Percentiles rank a stretch among this genome's conserved stretches.
phyloP scores from a whole-genome alignment of 2,113 vertebrate species.

The Peromyscus polionotus region DNA sequence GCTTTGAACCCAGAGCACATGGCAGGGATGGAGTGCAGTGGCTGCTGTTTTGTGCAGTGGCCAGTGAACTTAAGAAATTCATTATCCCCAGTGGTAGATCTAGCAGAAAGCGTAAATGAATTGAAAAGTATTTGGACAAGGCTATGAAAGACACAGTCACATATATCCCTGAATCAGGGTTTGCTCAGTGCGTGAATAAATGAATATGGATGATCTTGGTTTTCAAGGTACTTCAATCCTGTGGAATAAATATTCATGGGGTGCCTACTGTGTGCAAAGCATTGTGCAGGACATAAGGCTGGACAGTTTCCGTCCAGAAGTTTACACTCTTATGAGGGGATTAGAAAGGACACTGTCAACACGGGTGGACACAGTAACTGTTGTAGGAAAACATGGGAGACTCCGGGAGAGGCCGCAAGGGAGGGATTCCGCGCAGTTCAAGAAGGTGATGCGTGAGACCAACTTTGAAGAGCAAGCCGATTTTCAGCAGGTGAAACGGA shows the following conservation, averaged over 20 bases:
- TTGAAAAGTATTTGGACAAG: slow-evolving; percentile 71
- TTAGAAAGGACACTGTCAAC: slow-evolving; percentile 71
- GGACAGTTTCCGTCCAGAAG: slow-evolving; percentile 67
- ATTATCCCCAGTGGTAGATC: slow-evolving; percentile 54
- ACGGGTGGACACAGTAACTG: slow-evolving; percentile 2
- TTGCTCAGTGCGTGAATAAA: slow-evolving; percentile 71
- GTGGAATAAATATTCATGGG: slow-evolving; percentile 73
- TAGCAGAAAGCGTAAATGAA: slow-evolving; percentile 62
- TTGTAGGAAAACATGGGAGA: slow-evolving; percentile 47
- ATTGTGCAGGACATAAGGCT: slow-evolving; percentile 63
- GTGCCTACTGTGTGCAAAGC: slow-evolving; percentile 73
- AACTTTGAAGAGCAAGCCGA: slow-evolving; percentile 14
- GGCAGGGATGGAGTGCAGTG: slow-evolving; percentile 32
- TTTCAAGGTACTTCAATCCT: slow-evolving; percentile 73
- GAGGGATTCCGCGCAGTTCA: not conserved
- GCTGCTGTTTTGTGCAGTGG: slow-evolving; percentile 43
- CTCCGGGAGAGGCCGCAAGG: not conserved
- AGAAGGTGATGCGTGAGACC: slow-evolving; percentile 17
- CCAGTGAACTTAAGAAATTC: slow-evolving; percentile 66
- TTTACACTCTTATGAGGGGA: slow-evolving; percentile 76
- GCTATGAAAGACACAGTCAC: slow-evolving; percentile 68
- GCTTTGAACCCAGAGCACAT: slow-evolving; percentile 61
- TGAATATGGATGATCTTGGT: slow-evolving; percentile 68
- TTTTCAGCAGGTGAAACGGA: slow-evolving; percentile 43
- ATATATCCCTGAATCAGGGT: slow-evolving; percentile 65